Conservation (phyloP, 2,113 vertebrate species). For the Ammodytes marinus region DNA sequence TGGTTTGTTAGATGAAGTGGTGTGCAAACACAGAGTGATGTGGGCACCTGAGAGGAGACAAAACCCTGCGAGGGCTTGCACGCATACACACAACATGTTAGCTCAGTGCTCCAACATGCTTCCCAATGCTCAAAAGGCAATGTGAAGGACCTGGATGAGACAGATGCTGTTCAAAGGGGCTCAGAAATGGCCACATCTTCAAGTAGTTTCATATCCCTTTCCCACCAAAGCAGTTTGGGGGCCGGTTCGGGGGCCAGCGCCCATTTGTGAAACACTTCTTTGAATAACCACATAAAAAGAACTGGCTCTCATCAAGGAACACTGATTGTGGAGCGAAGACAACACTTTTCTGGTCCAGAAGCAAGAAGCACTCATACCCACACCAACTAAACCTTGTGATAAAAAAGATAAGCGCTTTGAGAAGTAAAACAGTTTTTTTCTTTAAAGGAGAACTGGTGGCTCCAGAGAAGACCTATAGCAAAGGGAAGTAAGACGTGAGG, state of each 20-base stretch:
- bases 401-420: too few relatives aligned
- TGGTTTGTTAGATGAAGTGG: conserved; percentile 42
- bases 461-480: background rate
- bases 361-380: too few relatives aligned
- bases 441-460: background rate
- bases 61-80: conserved; percentile 13
- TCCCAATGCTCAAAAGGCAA: background rate
- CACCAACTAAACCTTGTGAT: too few relatives aligned
- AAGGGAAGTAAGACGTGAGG: background rate
- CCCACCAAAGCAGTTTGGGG: too few relatives aligned
- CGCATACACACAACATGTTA: conserved; percentile 8
- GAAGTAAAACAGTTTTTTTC: too few relatives aligned
- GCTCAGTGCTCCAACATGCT: background rate
- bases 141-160: background rate
- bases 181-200: background rate
- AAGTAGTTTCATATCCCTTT: too few relatives aligned
- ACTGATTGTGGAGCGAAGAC: too few relatives aligned
- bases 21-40: conserved; percentile 47
- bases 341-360: too few relatives aligned
- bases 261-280: too few relatives aligned
- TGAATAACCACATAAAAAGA: too few relatives aligned
- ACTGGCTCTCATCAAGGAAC: too few relatives aligned
- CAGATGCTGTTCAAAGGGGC: background rate
- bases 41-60: conserved; percentile 40
- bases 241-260: too few relatives aligned